Evolutionary conservation across 2,113 vertebrate species (phyloP).

Genomic region (Vombatus ursinus): DNA sequence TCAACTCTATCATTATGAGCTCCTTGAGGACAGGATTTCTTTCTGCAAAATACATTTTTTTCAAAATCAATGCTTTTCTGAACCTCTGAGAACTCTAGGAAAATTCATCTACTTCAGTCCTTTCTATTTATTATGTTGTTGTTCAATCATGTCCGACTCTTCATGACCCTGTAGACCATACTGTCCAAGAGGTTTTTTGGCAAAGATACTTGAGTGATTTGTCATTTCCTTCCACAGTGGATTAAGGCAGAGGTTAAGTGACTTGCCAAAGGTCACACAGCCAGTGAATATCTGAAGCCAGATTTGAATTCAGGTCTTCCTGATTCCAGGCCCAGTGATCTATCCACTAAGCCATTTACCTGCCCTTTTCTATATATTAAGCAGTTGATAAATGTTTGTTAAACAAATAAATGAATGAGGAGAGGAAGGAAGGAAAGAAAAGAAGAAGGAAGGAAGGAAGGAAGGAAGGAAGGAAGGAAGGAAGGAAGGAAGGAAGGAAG

Average conservation of each 20-base stretch:
- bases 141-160: neutral
- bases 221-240: neutral
- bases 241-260: neutral
- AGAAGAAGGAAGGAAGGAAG: no score
- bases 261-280: neutral
- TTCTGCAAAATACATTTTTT: neutral
- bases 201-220: neutral
- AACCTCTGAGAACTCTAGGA: neutral
- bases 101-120: neutral
- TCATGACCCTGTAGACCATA: neutral
- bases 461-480: neutral
- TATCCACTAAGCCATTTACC: neutral
- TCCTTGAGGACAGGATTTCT: neutral
- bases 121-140: neutral
- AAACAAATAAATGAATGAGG: neutral
- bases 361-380: neutral
- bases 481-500: neutral
- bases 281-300: neutral
- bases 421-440: neutral
- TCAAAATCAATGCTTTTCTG: neutral
- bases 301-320: neutral
- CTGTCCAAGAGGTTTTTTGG: neutral
- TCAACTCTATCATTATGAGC: neutral
- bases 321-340: neutral
- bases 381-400: neutral